Evolutionary conservation across 2,888 invertebrate genomes (phyloP).

Genomic region (Pollenia labialis): DNA sequence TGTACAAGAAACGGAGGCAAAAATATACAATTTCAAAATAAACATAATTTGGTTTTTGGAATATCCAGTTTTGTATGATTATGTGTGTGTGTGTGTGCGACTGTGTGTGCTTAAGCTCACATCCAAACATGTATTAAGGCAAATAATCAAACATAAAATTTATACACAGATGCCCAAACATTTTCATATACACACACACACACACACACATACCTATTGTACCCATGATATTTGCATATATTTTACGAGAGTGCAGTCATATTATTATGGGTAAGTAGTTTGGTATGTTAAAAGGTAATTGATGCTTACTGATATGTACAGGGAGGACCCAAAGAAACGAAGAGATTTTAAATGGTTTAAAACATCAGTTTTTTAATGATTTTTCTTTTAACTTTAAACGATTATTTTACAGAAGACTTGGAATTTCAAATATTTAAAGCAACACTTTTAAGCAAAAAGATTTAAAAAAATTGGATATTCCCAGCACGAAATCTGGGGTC

Average conservation of each 20-base stretch:
- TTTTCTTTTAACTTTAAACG: too few relatives aligned
- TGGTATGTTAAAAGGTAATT: too few relatives aligned
- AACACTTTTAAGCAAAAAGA: too few relatives aligned
- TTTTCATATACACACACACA: not conserved
- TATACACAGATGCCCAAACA: not conserved
- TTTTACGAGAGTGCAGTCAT: not conserved
- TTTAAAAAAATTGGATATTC: too few relatives aligned
- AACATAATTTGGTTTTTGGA: constrained; percentile 44
- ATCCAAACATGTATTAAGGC: not conserved
- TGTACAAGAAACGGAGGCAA: not conserved
- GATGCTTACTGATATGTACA: too few relatives aligned
- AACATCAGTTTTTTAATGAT: too few relatives aligned
- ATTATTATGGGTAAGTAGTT: too few relatives aligned
- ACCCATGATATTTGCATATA: constrained; percentile 24
- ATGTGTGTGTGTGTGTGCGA: not conserved
- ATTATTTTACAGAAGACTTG: too few relatives aligned
- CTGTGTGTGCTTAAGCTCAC: not conserved
- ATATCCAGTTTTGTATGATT: not conserved
- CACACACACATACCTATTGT: not conserved
- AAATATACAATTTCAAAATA: constrained; percentile 47
- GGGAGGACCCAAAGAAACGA: too few relatives aligned
- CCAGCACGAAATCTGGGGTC: too few relatives aligned
- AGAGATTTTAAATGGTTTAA: too few relatives aligned
- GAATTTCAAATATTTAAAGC: too few relatives aligned
- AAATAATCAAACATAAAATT: constrained; percentile 28